These are phyloP conservation scores for Lasius fuliginosus DNA, from an alignment of 2,888 invertebrate species.

Conservation along the genomic window DNA sequence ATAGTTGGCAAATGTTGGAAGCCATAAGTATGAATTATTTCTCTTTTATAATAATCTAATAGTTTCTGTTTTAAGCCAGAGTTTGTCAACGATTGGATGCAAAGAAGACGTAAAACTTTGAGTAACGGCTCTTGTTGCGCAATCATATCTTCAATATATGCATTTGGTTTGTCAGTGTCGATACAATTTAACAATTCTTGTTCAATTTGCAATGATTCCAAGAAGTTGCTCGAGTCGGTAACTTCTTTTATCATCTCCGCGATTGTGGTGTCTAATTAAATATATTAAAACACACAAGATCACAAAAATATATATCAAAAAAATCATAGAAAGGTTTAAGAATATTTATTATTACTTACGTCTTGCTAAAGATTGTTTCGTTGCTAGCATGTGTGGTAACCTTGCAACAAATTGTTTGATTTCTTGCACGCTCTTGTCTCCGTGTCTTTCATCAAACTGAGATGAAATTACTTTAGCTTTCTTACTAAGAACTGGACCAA, in stretches of 20 bases:
- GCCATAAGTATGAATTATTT: conserved; percentile 95
- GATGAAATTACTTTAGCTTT: conserved; percentile 95
- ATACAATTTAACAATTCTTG: conserved; percentile 97
- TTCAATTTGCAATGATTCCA: conserved; percentile 93
- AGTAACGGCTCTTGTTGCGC: conserved; percentile 93
- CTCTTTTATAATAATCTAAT: conserved; percentile 90
- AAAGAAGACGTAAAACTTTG: conserved; percentile 95
- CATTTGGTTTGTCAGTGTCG: conserved; percentile 95
- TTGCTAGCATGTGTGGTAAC: conserved; percentile 94
- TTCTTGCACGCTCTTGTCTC: conserved; percentile 96
- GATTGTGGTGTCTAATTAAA: conserved; percentile 92
- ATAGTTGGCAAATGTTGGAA: conserved; percentile 93
- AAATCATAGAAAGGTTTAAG: neutral
- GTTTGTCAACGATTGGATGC: conserved; percentile 96
- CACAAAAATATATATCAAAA: neutral
- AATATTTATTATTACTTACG: conserved; percentile 84
- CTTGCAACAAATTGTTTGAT: conserved; percentile 97
- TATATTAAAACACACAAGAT: neutral
- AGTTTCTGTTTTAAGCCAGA: conserved; percentile 97
- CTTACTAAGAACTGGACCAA: conserved; percentile 94
- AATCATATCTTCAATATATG: conserved; percentile 97
- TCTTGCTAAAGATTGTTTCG: conserved; percentile 94
- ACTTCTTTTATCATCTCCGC: conserved; percentile 97
- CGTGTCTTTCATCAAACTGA: conserved; percentile 94
- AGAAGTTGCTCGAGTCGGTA: conserved; percentile 91